Base-by-base conservation (phyloP, 2,888 invertebrate genomes). In the Epistrophella euchroma region DNA sequence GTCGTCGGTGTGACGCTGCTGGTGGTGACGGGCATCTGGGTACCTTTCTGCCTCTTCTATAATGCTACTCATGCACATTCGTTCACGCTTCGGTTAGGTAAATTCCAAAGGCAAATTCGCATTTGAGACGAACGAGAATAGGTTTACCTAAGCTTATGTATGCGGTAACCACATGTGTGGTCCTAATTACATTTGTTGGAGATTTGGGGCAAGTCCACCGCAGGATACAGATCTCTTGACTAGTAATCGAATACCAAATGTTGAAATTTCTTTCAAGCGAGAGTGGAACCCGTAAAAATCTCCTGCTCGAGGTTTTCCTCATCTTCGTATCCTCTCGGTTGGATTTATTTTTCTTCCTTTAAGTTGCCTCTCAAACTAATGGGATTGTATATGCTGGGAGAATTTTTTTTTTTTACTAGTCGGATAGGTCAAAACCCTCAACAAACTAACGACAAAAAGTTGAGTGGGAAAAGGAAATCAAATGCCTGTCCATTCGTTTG, bases 151-250 rank as follows among this genome's bases (percentile, higher is more conserved):
- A 47, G 60, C 66, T 76, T 80, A 76, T 85, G 75, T 76, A 75
- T 85, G 85, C 62, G 80, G 80, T 81, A 72, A 66, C 85, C 85
- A 66, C 66, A 58, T 79, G 85, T 79, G 80, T 72, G 85, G 80
- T 80, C 72, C 80, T 85, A 85, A 85, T 85, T 80, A 85, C 80
- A 85, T 85, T 85, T 80, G 80, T 85, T 73, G 72, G 85, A 80
- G 85, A 76, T 85, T 80, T 85, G 58, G 80, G 80, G 60, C 75
- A 75, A 60, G 72, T 68, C 76, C 68, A 72, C 84, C 80, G 72
- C 84, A 80, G 84, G 80, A 72, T 76, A 76, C 72, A 66, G 55
- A 72, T 72, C 75, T 76, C 71, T 85, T 68, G 72, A 76, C 80
- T 72, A 85, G 80, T 80, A 85, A 85, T 85, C 85, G 85, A 85